Percentiles rank a stretch among this genome's conserved stretches.
Conservation (phyloP, 2,797 vertebrate genomes). For the Leptodactylus fallax region DNA sequence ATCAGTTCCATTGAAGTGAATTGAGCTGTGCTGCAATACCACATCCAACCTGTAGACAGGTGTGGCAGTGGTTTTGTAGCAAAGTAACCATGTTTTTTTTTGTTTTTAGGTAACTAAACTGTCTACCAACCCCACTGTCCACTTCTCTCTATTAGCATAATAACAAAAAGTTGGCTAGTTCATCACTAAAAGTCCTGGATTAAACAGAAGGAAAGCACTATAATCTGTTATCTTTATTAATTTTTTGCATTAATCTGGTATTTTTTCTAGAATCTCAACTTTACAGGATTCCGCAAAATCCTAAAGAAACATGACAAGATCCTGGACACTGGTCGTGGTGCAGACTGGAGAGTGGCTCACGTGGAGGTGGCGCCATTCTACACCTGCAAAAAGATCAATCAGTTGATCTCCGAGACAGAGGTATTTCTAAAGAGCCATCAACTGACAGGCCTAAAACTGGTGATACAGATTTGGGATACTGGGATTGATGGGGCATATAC, state of each 20-base stretch:
- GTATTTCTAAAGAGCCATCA: constrained; percentile 70
- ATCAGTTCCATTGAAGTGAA: too few species aligned
- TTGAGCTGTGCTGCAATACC: too few species aligned
- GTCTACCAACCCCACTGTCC: too few species aligned
- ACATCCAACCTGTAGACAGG: too few species aligned
- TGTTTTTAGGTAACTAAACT: too few species aligned
- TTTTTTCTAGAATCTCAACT: constrained; percentile 91
- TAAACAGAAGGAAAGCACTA: too few species aligned
- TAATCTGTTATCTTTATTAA: neutral
- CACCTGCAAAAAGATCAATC: constrained; percentile 98
- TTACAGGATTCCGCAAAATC: constrained; percentile 98
- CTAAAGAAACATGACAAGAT: constrained; percentile 99
- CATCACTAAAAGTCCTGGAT: too few species aligned
- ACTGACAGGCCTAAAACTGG: neutral
- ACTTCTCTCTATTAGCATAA: too few species aligned
- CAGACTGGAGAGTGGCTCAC: constrained; percentile 94
- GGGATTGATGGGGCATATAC: too few species aligned
- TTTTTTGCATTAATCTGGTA: constrained; percentile 1
- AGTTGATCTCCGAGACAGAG: constrained; percentile 98
- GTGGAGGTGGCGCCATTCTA: constrained; percentile 98
- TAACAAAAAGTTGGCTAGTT: too few species aligned
- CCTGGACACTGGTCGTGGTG: constrained; percentile 91
- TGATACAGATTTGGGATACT: neutral
- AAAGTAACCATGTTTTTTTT: too few species aligned
- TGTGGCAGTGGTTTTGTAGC: too few species aligned